phyloP scores from a whole-genome alignment of 2,888 invertebrate species.

The Polymixis lichenea region DNA sequence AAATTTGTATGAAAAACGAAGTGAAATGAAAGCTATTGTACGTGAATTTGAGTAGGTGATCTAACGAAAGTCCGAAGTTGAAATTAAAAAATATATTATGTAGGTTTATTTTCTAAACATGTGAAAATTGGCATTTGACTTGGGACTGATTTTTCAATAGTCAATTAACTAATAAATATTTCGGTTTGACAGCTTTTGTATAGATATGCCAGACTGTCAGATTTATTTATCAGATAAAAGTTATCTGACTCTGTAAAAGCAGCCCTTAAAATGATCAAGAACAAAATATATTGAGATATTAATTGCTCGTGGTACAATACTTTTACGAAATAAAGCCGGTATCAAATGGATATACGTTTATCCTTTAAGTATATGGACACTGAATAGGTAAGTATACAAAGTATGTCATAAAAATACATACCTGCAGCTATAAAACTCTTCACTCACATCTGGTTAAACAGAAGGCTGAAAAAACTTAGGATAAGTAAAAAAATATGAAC shows the following conservation, averaged over 20 bases:
- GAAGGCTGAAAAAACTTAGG: constrained; percentile 7
- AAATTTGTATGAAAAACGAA: background rate
- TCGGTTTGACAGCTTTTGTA: too few species aligned
- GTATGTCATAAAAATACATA: constrained; percentile 2
- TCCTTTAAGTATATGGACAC: background rate
- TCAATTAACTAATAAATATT: too few species aligned
- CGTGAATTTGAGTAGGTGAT: background rate
- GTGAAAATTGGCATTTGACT: background rate
- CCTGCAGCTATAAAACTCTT: constrained; percentile 21
- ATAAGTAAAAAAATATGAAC: constrained; percentile 32
- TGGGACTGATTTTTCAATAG: too few species aligned
- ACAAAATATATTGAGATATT: too few species aligned
- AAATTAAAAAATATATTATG: background rate
- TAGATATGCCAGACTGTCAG: too few species aligned
- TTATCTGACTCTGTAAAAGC: too few species aligned
- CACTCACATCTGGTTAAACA: constrained; percentile 1
- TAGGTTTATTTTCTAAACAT: background rate
- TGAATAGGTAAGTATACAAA: constrained; percentile 10
- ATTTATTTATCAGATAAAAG: too few species aligned
- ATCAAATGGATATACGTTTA: too few species aligned
- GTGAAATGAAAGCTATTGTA: background rate
- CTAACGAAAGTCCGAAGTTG: background rate
- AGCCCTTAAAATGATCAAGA: too few species aligned
- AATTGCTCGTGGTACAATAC: too few species aligned
- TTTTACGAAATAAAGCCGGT: too few species aligned